Conservation (phyloP, 2,113 vertebrate species). For the Loxodonta africana region DNA sequence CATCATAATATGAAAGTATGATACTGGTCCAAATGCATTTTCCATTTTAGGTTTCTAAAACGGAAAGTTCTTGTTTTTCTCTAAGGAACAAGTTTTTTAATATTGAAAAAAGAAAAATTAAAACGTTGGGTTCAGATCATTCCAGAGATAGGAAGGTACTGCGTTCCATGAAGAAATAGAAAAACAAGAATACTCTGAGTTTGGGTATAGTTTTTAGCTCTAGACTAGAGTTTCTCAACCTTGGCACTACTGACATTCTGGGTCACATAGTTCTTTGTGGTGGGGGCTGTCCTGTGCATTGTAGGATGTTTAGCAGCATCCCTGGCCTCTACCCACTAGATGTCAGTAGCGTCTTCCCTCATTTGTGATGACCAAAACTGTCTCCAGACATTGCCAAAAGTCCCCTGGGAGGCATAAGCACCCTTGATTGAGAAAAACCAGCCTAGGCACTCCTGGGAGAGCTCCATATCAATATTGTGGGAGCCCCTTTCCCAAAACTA, state of each 20-base stretch:
- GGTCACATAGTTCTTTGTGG: not conserved
- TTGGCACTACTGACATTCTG: not conserved
- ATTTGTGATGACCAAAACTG: not conserved
- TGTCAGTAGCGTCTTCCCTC: not conserved
- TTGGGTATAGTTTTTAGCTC: not conserved
- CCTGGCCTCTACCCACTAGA: conserved; percentile 46
- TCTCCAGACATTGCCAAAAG: not conserved
- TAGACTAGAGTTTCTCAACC: not conserved
- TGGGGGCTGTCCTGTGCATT: not conserved
- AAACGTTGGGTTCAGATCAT: not conserved
- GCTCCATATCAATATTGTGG: not conserved
- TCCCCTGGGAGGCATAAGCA: not conserved
- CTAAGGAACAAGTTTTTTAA: not conserved
- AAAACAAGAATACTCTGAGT: not conserved
- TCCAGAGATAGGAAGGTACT: not conserved
- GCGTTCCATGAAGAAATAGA: not conserved
- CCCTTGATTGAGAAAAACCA: not conserved
- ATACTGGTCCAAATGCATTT: not conserved
- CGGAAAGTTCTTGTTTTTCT: conserved; percentile 33
- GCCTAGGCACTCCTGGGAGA: not conserved
- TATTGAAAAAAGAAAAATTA: not conserved
- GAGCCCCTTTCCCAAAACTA: not conserved
- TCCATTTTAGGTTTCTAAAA: conserved; percentile 33
- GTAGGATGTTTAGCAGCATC: not conserved
- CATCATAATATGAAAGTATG: not conserved